Conservation (phyloP, 2,888 invertebrate species). For the Hypolimnas misippus region DNA sequence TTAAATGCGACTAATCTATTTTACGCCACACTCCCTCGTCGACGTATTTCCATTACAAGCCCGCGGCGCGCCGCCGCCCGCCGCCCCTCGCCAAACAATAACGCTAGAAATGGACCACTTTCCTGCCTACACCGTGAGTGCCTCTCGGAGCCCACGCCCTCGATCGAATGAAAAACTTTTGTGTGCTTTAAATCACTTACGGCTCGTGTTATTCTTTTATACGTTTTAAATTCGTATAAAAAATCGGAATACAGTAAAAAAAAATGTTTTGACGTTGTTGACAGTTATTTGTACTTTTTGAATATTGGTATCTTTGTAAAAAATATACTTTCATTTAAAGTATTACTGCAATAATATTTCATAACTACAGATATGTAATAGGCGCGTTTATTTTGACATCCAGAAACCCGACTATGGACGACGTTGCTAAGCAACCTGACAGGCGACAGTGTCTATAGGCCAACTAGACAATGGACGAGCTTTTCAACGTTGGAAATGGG, state of each 20-base stretch:
- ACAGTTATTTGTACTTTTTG: too few species aligned
- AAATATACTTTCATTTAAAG: too few species aligned
- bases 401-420: too few species aligned
- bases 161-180: constrained; percentile 31
- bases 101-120: constrained; percentile 43
- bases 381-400: too few species aligned
- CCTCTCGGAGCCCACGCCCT: constrained; percentile 39
- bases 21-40: constrained; percentile 41
- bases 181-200: constrained; percentile 15
- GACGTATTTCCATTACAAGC: constrained; percentile 70
- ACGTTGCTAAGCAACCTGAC: too few species aligned
- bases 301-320: too few species aligned
- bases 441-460: too few species aligned
- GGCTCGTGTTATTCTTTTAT: constrained; percentile 12
- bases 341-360: too few species aligned
- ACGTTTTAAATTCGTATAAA: not conserved
- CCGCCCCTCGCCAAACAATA: constrained; percentile 51
- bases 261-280: too few species aligned
- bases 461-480: too few species aligned
- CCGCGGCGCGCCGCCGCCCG: constrained; percentile 50
- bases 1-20: constrained; percentile 34
- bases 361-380: too few species aligned
- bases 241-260: not conserved
- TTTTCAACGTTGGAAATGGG: too few species aligned
- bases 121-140: constrained; percentile 44